Evolutionary conservation across 2,888 invertebrate genomes (phyloP), one percentile per base, ranked within the genome.

Genomic region (Clunio marinus): DNA sequence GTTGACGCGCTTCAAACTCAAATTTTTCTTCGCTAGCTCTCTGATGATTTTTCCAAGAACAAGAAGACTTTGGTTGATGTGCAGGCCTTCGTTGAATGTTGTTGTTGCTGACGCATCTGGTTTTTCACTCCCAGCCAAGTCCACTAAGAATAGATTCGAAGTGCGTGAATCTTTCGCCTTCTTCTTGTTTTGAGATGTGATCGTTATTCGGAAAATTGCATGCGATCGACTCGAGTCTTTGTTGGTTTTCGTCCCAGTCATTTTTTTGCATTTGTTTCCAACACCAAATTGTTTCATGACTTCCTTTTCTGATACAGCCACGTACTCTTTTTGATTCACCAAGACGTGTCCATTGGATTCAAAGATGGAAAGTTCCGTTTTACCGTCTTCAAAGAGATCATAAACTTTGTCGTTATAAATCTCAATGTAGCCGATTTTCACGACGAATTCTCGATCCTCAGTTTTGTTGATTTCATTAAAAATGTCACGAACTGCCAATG

Each of bases 141-240:
- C 94, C 0, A 95, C 93, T 15, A 95, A 81, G 79, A 93, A 93
- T 73, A 94, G 78, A 69, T 88, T 86, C 0, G 93, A 89, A 15
- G 91, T 88, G 74, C 86, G 80, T 69, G 81, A 80, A 35, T 81
- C 81, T n/a, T 84, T 86, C n/a, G 81, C 83, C 71, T 77, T 76
- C 0, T 81, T 81, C 67, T 83, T 82, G n/a, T n/a, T n/a, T 20
- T 87, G 82, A 41, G 90, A 89, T 76, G 90, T 91, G 73, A 91
- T 87, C 8, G 84, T 85, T 75, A 94, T 87, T 76, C 91, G 84
- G 74, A 94, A 91, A 74, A 95, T 93, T 0, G 92, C 88, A 76
- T 96, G 95, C 8, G 93, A 93, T 71, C 95, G 81, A 73, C 93
- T 93, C 73, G 93, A 93, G 69, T 86, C 83, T 72, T 92, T 91